Evolutionary conservation across 2,113 vertebrate species (phyloP).

Genomic region (Sula dactylatra): DNA sequence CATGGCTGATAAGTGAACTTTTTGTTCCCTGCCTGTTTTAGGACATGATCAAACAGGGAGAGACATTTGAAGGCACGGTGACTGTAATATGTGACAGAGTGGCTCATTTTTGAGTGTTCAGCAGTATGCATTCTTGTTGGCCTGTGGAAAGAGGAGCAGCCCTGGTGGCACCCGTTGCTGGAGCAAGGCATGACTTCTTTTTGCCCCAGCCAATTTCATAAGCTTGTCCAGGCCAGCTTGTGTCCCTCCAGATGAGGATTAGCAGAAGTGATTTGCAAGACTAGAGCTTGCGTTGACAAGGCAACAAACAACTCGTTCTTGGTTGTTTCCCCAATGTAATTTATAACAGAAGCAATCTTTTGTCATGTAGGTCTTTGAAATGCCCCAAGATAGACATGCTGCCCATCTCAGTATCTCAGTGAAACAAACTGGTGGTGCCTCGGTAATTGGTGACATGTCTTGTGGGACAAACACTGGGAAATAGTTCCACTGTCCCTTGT

Average conservation of each 20-base stretch:
- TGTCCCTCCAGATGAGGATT: neutral
- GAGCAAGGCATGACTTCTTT: neutral
- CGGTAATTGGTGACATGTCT: neutral
- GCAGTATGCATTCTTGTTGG: neutral
- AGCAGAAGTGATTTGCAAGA: neutral
- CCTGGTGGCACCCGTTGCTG: neutral
- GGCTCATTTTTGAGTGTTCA: neutral
- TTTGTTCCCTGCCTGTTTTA: neutral
- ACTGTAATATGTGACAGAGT: neutral
- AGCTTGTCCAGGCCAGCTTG: neutral
- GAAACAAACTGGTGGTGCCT: neutral
- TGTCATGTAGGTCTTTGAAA: rapidly evolving
- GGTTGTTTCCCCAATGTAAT: neutral
- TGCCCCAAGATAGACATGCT: neutral
- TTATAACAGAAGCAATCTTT: neutral
- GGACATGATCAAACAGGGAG: neutral
- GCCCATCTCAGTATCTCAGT: neutral
- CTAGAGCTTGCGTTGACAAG: neutral
- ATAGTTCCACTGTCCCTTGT: neutral
- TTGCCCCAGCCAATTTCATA: neutral
- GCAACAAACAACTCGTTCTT: neutral
- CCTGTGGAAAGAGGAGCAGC: neutral
- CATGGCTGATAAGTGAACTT: neutral
- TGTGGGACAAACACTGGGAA: neutral
- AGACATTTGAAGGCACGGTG: neutral